These are phyloP conservation scores for Nemoura dubitans DNA, from an alignment of 2,888 invertebrate species.

Conservation along the genomic window DNA sequence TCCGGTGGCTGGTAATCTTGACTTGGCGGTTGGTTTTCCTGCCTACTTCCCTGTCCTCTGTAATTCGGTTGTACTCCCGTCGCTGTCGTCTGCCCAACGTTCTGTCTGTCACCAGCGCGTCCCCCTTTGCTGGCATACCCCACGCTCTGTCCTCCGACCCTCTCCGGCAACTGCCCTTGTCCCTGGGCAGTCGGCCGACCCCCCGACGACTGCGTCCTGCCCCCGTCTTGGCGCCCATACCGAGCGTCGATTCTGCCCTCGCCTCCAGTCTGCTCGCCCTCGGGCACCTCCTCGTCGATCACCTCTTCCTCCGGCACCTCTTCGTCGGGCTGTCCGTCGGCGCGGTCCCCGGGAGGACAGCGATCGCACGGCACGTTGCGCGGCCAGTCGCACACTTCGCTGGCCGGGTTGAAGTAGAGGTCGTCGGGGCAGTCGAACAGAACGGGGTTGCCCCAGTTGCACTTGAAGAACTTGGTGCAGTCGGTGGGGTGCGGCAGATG, in stretches of 20 bases:
- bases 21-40: neutral
- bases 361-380: slow-evolving; percentile 36
- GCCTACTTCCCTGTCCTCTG: neutral
- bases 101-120: no score
- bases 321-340: neutral
- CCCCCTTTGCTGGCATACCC: no score
- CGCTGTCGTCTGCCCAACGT: neutral
- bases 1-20: neutral
- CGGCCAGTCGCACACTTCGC: slow-evolving; percentile 40
- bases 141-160: no score
- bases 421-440: slow-evolving; percentile 26
- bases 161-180: no score
- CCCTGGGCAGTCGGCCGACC: neutral
- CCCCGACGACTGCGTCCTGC: neutral
- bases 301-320: neutral
- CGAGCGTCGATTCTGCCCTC: neutral
- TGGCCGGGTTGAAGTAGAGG: slow-evolving; percentile 39
- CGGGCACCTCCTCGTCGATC: neutral
- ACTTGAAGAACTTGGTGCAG: slow-evolving; percentile 41
- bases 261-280: neutral
- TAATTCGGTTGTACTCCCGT: neutral
- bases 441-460: slow-evolving; percentile 31
- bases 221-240: neutral
- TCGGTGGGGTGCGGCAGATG: slow-evolving; percentile 39
- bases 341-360: neutral